phyloP scores from a whole-genome alignment of 2,797 vertebrate species.

The Pagetopsis macropterus region DNA sequence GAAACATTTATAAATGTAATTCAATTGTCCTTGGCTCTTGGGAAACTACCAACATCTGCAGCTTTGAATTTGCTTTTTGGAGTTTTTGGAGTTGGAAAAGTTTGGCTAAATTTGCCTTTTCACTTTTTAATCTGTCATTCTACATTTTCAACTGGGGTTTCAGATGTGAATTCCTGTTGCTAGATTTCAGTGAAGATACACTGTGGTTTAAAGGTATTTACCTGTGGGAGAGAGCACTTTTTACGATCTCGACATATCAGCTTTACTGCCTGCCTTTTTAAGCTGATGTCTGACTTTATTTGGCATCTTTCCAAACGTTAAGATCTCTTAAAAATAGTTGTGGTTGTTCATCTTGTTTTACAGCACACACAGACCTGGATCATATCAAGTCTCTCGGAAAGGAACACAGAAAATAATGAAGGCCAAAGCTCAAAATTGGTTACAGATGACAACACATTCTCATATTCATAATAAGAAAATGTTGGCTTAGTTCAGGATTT shows the following conservation, averaged over 20 bases:
- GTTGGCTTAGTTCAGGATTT: not conserved
- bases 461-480: not conserved
- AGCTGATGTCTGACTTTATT: conserved; percentile 23
- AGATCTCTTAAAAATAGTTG: conserved; percentile 46
- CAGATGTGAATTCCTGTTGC: not conserved
- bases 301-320: conserved; percentile 5
- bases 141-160: not conserved
- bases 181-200: not conserved
- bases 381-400: conserved; percentile 3
- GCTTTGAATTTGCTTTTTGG: no score
- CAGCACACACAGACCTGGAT: conserved; percentile 26
- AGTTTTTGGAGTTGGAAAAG: conserved; percentile 23
- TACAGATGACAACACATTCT: not conserved
- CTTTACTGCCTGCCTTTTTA: conserved; percentile 10
- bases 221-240: not conserved
- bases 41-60: not conserved
- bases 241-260: conserved; percentile 20
- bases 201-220: conserved; percentile 14
- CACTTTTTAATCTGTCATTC: not conserved
- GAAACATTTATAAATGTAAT: conserved; percentile 6
- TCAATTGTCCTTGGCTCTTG: conserved; percentile 10
- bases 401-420: conserved; percentile 36
- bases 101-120: not conserved
- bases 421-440: conserved; percentile 25
- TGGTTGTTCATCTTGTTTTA: conserved; percentile 25